Base-by-base conservation (phyloP, 1,140 invertebrate genomes). In the Acromyrmex echinatior region DNA sequence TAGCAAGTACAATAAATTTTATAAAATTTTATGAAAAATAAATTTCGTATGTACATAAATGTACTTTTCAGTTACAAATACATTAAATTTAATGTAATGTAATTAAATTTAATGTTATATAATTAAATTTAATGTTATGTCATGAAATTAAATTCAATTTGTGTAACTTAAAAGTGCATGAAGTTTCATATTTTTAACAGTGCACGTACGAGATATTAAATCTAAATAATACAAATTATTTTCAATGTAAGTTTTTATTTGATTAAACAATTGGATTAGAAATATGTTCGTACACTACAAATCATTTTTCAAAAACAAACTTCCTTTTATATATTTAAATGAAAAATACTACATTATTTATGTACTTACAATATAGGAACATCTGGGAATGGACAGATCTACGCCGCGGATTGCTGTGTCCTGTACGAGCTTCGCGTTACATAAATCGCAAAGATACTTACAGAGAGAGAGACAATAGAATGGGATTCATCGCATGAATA, bases 401-500 rank as follows among this genome's bases (percentile, higher is more conserved):
- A 49, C 3, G 2, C 5, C 21, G 16, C n/a, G 4, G 9, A 80
- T 18, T 9, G 28, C 14, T 25, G n/a, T 14, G 25, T 31, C n/a
- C 28, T 35, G n/a, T 31, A 21, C 25, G 21, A 51, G n/a, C 1
- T 28, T 84, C 56, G 16, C 35, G 51, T 45, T 62, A 28, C 56
- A 35, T 56, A 76, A 84, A 63, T 84, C 56, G 70, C 63, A 16
- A n/a, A 56, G 45, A 49, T 70, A 70, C 63, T 73, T 49, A 51
- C 49, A 58, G 35, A 28, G 63, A 35, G 18, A 35, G 18, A 39
- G 51, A 85, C 45, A 78, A 86, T 63, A 21, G 49, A 56, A 49
- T 14, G n/a, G 25, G 63, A 80, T 51, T 68, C 51, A 16, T 68
- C 39, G 60, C 31, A 80, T 78, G 63, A 86, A 66, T 78, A 86